Percentiles rank a stretch among this genome's conserved stretches.
Evolutionary conservation across 2,797 vertebrate genomes (phyloP).

Genomic region (Eidolon dupreanum): DNA sequence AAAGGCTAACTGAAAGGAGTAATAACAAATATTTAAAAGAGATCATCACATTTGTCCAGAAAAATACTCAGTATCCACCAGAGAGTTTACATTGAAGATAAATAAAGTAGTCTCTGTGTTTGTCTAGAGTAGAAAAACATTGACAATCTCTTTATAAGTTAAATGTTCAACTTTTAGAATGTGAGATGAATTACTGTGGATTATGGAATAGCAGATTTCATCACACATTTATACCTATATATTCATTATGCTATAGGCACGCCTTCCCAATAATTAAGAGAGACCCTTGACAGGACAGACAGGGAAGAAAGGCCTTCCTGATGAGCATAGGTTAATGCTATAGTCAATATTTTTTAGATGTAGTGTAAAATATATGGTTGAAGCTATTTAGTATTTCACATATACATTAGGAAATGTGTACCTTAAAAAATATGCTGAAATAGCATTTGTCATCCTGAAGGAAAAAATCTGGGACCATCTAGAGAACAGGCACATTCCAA

Average conservation of each 20-base stretch:
- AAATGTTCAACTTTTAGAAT: conserved; percentile 6
- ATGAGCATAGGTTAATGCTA: not conserved
- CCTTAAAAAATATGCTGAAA: not conserved
- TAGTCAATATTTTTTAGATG: not conserved
- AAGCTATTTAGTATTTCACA: not conserved
- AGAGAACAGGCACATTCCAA: not conserved
- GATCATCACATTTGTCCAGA: not conserved
- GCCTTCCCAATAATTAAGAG: not conserved
- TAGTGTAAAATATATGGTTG: not conserved
- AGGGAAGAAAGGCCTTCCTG: not conserved
- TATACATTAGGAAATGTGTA: not conserved
- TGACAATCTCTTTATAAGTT: not conserved
- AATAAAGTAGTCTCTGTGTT: not conserved
- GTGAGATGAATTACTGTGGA: not conserved
- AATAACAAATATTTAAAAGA: not conserved
- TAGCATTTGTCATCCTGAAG: not conserved
- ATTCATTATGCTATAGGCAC: not conserved
- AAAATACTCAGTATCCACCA: not conserved
- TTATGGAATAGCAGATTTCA: not conserved
- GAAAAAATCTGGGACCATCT: not conserved
- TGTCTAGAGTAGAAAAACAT: not conserved
- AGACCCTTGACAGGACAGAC: not conserved
- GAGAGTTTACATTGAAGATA: not conserved
- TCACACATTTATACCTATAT: not conserved
- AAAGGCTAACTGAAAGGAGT: not conserved